Conservation (phyloP, 2,797 vertebrate species). For the Telmatherina bonti region DNA sequence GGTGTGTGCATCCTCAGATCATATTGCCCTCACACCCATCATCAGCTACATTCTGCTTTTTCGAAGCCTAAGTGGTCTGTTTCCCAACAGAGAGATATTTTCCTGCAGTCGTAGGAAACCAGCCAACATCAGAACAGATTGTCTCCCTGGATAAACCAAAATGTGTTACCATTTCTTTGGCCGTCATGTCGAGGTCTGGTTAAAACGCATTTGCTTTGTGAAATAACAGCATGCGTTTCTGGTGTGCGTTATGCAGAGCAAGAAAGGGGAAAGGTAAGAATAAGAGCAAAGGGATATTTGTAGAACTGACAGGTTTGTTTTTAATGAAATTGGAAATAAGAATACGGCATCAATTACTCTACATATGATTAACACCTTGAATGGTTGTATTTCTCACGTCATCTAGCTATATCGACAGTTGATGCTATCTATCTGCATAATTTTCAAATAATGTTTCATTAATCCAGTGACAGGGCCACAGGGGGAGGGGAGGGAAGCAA, state of each 20-base stretch:
- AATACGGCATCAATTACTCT: neutral
- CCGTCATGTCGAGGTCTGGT: constrained; percentile 34
- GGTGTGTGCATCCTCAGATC: constrained; percentile 73
- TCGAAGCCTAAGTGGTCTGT: constrained; percentile 50
- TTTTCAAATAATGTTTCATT: constrained; percentile 63
- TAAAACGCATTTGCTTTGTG: constrained; percentile 58
- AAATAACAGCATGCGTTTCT: constrained; percentile 63
- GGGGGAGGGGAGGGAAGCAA: constrained; percentile 70
- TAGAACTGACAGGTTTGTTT: constrained; percentile 25
- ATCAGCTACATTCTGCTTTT: constrained; percentile 58
- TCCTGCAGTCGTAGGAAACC: constrained; percentile 65
- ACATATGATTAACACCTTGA: constrained; percentile 3
- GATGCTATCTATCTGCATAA: constrained; percentile 62
- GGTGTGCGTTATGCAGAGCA: constrained; percentile 56
- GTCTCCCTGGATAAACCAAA: constrained; percentile 66
- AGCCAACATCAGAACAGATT: constrained; percentile 73
- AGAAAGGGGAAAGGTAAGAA: constrained; percentile 46
- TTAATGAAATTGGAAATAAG: constrained; percentile 9
- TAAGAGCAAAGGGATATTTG: constrained; percentile 39
- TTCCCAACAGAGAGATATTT: constrained; percentile 62
- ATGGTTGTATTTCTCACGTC: constrained; percentile 17
- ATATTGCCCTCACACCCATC: constrained; percentile 77
- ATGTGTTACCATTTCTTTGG: constrained; percentile 60
- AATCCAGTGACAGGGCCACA: constrained; percentile 72
- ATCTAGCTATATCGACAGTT: constrained; percentile 34